A percentile compares a stretch with the other conserved stretches of the same genome.
These are phyloP conservation scores for Blastobasis lacticolella DNA, from an alignment of 2,888 invertebrate genomes.

Conservation along the genomic window DNA sequence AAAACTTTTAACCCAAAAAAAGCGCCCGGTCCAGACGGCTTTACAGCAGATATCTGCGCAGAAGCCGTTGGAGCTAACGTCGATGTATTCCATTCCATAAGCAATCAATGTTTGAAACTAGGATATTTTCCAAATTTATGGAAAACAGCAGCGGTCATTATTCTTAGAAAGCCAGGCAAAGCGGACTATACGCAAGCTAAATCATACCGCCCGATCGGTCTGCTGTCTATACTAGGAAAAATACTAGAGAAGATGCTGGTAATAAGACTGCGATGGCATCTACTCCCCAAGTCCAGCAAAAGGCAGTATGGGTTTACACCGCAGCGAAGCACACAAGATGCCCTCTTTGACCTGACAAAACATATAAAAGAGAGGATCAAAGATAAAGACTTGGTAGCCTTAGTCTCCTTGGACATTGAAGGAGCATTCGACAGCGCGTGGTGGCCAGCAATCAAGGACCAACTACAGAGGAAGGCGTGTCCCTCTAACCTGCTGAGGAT, in stretches of 20 bases:
- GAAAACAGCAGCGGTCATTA: constrained; percentile 8
- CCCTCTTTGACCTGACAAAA: constrained; percentile 6
- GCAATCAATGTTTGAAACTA: constrained; percentile 9
- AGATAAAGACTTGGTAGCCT: constrained; percentile 3
- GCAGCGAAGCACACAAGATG: constrained; percentile 11
- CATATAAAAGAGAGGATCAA: neutral
- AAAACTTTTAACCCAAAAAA: constrained; percentile 7
- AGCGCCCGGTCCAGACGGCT: constrained; percentile 11
- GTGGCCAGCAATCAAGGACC: constrained; percentile 11
- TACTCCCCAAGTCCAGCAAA: neutral
- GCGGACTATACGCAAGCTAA: constrained; percentile 6
- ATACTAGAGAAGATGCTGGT: constrained; percentile 10
- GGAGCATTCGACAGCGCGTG: constrained; percentile 16
- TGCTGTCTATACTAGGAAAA: constrained; percentile 12
- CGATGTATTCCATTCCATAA: neutral
- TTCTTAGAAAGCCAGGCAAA: constrained; percentile 8
- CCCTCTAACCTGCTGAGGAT: neutral
- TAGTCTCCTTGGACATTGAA: constrained; percentile 13
- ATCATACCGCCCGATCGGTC: constrained; percentile 10
- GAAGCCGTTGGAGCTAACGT: neutral
- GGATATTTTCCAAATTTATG: constrained; percentile 8
- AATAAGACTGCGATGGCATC: constrained; percentile 5
- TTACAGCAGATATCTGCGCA: constrained; percentile 9
- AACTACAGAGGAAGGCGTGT: neutral
- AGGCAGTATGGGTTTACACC: constrained; percentile 15